Evolutionary conservation across 1,140 invertebrate species (phyloP), one percentile per base, ranked within the genome.

Genomic region (Penaeus indicus): DNA sequence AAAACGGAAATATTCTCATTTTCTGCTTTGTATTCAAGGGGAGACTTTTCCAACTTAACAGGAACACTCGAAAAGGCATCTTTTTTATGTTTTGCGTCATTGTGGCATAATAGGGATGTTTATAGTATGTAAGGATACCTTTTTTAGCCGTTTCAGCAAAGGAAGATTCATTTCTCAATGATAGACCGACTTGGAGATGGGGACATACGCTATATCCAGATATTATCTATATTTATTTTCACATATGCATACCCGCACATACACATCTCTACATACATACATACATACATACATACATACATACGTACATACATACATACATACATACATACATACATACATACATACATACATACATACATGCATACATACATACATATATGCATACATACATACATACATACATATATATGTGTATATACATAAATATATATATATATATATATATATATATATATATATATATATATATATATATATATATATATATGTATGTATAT

Each of bases 281-380:
- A 22, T n/a, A 3, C 32, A 22, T n/a, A 3, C 32, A 7, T n/a
- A 16, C 32, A 32, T n/a, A 32, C 16, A 72, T n/a, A 72, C 3
- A 72, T 72, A 25, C 27, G n/a, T 72, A 10, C 27, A 10, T 72
- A 10, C 25, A n/a, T 25, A 4, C 21, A 72, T n/a, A 72, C 21
- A 72, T 72, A n/a, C 21, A n/a, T 72, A 72, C 25, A 72, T 72
- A 22, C 25, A 32, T n/a, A 22, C 25, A 22, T 72, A 22, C 25
- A 22, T 72, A 22, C 4, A 22, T 72, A 22, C 25, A 72, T 72
- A 72, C 25, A 72, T 72, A 72, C 22, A 69, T 69, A 69, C 22
- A 69, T 69, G 22, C 22, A 69, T 72, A 72, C n/a, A 72, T 72
- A 72, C n/a, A 72, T 72, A 72, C n/a, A 72, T 72, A 75, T 72